Percentiles rank a stretch among this genome's conserved stretches.
phyloP scores from a whole-genome alignment of 2,888 invertebrate species.

The Drosophila pseudotalamancana region DNA sequence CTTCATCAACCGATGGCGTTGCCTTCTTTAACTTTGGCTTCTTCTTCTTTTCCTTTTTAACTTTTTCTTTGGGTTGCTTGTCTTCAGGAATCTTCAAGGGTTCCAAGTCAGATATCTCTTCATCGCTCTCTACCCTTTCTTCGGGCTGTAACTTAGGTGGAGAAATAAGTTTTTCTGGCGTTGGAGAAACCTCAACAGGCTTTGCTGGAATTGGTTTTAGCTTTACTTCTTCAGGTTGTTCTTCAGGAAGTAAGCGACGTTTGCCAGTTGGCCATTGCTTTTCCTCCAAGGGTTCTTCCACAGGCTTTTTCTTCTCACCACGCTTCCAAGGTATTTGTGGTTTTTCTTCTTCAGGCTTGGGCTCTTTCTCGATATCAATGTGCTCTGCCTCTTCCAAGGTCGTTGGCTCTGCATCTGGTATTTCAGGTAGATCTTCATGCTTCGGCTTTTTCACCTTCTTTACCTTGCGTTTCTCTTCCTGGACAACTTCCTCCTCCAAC shows the following conservation, averaged over 20 bases:
- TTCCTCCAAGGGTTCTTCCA: conserved; percentile 80
- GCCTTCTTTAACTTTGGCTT: conserved; percentile 82
- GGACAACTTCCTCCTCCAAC: conserved; percentile 72
- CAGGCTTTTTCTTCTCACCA: conserved; percentile 83
- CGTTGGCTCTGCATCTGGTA: conserved; percentile 76
- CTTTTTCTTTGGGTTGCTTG: conserved; percentile 84
- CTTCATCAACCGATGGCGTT: conserved; percentile 82
- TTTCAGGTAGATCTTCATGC: conserved; percentile 79
- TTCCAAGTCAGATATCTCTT: conserved; percentile 72
- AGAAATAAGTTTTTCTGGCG: conserved; percentile 73
- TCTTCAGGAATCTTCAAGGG: conserved; percentile 77
- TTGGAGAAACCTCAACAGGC: conserved; percentile 73
- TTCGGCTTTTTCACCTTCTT: conserved; percentile 80
- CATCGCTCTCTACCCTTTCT: conserved; percentile 77
- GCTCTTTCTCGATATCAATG: conserved; percentile 78
- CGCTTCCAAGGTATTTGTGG: conserved; percentile 82
- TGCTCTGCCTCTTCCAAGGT: conserved; percentile 81
- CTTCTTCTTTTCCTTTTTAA: conserved; percentile 81
- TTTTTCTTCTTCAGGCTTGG: conserved; percentile 72
- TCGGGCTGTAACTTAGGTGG: conserved; percentile 77
- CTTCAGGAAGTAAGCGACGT: conserved; percentile 83
- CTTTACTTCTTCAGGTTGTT: conserved; percentile 84
- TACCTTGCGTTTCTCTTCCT: conserved; percentile 77
- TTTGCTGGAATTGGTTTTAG: conserved; percentile 83
- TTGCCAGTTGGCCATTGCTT: conserved; percentile 84